Conservation (phyloP, 2,888 invertebrate genomes). For the Physocephala rufipes region DNA sequence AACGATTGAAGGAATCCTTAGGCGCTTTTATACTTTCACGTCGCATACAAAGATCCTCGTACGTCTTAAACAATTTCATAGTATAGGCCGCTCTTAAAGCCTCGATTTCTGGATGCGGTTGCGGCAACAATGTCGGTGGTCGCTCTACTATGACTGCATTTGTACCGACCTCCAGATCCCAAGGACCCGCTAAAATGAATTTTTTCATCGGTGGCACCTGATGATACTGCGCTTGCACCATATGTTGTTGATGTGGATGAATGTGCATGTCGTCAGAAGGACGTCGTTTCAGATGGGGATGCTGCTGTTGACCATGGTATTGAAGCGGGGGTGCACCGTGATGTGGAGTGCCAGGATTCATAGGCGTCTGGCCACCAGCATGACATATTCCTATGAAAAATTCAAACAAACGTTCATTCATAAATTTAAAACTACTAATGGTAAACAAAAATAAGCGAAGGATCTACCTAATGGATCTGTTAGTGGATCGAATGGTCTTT, state of each 20-base stretch:
- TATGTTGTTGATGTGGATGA: slow-evolving; percentile 51
- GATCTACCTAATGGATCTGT: slow-evolving; percentile 87
- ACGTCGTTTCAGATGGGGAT: slow-evolving; percentile 60
- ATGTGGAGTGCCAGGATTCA: slow-evolving; percentile 61
- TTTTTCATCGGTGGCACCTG: slow-evolving; percentile 82
- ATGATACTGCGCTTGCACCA: slow-evolving; percentile 48
- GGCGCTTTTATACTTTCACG: slow-evolving; percentile 95
- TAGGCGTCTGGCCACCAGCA: slow-evolving; percentile 54
- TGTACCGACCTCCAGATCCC: slow-evolving; percentile 93
- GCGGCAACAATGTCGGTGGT: slow-evolving; percentile 83
- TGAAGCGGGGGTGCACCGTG: slow-evolving; percentile 47
- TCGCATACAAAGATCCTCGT: slow-evolving; percentile 93
- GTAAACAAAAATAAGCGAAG: no score
- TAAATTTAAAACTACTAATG: neutral
- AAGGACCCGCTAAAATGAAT: slow-evolving; percentile 88
- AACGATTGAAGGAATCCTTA: slow-evolving; percentile 94
- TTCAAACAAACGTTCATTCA: neutral
- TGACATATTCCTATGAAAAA: slow-evolving; percentile 54
- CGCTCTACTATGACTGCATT: slow-evolving; percentile 86
- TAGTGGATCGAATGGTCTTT: slow-evolving; percentile 84
- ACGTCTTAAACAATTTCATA: slow-evolving; percentile 86
- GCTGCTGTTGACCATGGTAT: slow-evolving; percentile 48
- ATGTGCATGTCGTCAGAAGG: slow-evolving; percentile 65
- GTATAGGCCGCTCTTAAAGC: slow-evolving; percentile 83
- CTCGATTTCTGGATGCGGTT: slow-evolving; percentile 95